Evolutionary conservation across 2,113 vertebrate genomes (phyloP).

Genomic region (Hystrix brachyura): DNA sequence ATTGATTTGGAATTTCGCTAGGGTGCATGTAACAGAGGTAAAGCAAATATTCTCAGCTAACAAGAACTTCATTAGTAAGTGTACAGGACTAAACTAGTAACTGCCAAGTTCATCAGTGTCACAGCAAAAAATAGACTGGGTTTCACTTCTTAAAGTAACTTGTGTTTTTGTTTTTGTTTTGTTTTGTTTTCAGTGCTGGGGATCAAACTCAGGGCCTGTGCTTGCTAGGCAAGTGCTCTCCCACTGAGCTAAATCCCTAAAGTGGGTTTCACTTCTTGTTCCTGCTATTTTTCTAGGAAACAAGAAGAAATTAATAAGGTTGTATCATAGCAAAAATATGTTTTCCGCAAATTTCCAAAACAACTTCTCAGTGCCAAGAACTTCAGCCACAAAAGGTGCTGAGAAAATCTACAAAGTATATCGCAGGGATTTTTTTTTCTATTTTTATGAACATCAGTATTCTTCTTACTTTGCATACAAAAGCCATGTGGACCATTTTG

Average conservation of each 20-base stretch:
- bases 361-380: background rate
- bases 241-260: too few relatives aligned
- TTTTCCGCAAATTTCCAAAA: background rate
- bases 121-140: background rate
- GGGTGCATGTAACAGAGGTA: background rate
- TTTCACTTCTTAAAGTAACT: background rate
- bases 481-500: background rate
- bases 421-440: background rate
- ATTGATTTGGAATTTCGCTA: background rate
- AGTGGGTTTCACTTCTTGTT: background rate
- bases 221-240: too few relatives aligned
- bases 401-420: background rate
- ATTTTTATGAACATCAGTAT: background rate
- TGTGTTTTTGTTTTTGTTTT: too few relatives aligned
- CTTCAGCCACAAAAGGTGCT: background rate
- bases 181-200: too few relatives aligned
- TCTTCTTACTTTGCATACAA: background rate
- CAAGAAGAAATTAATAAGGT: background rate
- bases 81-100: background rate
- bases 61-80: background rate
- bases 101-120: background rate
- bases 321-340: background rate
- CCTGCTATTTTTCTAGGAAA: background rate
- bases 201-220: too few relatives aligned
- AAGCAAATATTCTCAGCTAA: slow-evolving; percentile 26